A percentile compares a stretch with the other conserved stretches of the same genome.
Evolutionary conservation across 64 coral and sea anemone species (phyloP).

Genomic region (Porites australiensis): DNA sequence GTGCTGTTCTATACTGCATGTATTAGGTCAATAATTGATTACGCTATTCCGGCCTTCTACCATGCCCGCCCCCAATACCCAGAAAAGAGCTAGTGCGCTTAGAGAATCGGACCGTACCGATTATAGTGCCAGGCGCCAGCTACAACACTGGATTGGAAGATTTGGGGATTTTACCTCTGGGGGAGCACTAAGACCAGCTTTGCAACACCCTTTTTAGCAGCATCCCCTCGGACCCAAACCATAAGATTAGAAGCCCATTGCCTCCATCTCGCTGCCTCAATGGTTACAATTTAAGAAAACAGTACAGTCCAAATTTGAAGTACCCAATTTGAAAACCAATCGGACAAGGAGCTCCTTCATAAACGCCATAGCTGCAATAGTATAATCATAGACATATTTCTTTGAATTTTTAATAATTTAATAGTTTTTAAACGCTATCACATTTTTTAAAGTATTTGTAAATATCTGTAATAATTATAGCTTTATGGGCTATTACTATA

Average conservation of each 20-base stretch:
- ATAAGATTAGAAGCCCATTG: too few species aligned
- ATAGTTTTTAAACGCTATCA: not conserved
- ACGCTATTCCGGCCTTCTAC: slow-evolving; percentile 50
- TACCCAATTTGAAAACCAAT: slow-evolving; percentile 10
- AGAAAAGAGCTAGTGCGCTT: too few species aligned
- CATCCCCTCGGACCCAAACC: too few species aligned
- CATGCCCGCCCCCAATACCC: slow-evolving; percentile 24
- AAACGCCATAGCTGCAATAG: not conserved
- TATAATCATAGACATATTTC: not conserved
- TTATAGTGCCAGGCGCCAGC: not conserved
- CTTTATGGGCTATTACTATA: not conserved
- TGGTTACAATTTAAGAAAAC: too few species aligned
- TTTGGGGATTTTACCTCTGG: not conserved
- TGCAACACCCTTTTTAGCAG: not conserved
- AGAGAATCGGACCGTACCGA: too few species aligned
- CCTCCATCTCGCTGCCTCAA: too few species aligned
- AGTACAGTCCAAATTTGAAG: not conserved
- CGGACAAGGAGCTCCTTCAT: not conserved
- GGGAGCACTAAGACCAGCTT: not conserved
- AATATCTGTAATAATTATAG: too few species aligned
- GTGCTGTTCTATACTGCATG: slow-evolving; percentile 48
- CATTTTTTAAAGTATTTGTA: not conserved
- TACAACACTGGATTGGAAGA: not conserved
- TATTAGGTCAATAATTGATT: slow-evolving; percentile 5
- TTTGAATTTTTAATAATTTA: not conserved